Evolutionary conservation across 2,888 invertebrate species (phyloP), one percentile per base, ranked within the genome.

Genomic region (Sesamia inferens): DNA sequence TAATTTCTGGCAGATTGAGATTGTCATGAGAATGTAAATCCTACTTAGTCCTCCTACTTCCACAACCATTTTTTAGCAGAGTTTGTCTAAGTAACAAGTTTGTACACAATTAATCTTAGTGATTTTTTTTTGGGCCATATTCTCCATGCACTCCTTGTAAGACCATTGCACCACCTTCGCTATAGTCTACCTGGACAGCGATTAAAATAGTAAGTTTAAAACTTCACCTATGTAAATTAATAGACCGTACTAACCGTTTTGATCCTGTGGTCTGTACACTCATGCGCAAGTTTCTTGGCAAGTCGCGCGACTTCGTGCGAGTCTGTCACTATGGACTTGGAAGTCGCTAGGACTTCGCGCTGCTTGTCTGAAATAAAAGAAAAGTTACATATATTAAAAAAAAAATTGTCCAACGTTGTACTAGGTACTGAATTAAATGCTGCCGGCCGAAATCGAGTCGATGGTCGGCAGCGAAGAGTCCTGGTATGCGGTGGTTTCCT

Each of bases 231-330:
- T n/a, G n/a, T n/a, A 14, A 31, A 31, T 31, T 31, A 3, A 19
- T 14, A n/a, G 5, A 31, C n/a, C n/a, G n/a, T 69, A 93, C 96
- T 90, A 90, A 98, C 98, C 81, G 98, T 99, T 92, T 99, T 97
- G 96, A 99, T 99, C 91, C 99, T 97, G 92, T 99, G 98, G 93
- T 99, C 99, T 0, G 99, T 99, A 92, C 99, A 99, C 94, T 99
- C 99, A 55, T 98, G 97, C 1, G 99, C 99, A 59, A 99, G 97
- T 92, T 99, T 99, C 94, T 99, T 99, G 70, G 99, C 99, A 67
- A 99, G 97, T 61, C 98, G 97, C 0, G 99, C 99, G 39, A 99
- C 99, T 94, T 99, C 99, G 89, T 99, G 99, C 0, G 99, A 99
- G 69, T 99, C 98, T 90, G 98, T 98, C 44, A 99, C 99, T 83